Conservation (phyloP, 2,888 invertebrate species). For the Thecophora atra region DNA sequence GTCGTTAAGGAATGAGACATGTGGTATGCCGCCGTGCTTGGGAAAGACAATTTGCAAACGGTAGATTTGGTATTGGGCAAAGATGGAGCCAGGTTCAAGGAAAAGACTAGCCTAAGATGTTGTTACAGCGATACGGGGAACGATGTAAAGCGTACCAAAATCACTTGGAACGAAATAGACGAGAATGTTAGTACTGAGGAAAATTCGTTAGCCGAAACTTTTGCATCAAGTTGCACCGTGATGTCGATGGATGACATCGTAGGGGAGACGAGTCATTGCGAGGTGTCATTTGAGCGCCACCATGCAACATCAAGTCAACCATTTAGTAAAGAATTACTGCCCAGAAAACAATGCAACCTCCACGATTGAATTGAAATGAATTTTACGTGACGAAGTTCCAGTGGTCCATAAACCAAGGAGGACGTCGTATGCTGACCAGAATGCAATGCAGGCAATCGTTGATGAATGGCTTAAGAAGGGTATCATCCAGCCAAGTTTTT, state of each 20-base stretch:
- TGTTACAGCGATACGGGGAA: background rate
- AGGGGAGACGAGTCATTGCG: background rate
- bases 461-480: conserved; percentile 3
- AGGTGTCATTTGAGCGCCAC: background rate
- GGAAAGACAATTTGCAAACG: conserved; percentile 31
- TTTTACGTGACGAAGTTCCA: conserved; percentile 21
- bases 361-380: conserved; percentile 17
- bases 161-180: background rate
- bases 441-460: background rate
- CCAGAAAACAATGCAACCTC: background rate
- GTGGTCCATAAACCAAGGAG: conserved; percentile 19
- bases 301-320: background rate
- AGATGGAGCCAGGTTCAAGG: conserved; percentile 7
- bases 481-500: conserved; percentile 2
- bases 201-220: background rate
- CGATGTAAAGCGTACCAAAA: background rate
- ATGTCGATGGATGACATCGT: background rate
- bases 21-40: conserved; percentile 37
- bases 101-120: background rate
- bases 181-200: background rate
- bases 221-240: background rate
- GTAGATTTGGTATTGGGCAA: conserved; percentile 26
- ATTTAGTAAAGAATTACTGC: conserved; percentile 19
- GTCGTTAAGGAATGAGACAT: conserved; percentile 32
- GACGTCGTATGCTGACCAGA: conserved; percentile 7